phyloP scores from a whole-genome alignment of 2,888 invertebrate genomes.

The Zaprionus lineosus region DNA sequence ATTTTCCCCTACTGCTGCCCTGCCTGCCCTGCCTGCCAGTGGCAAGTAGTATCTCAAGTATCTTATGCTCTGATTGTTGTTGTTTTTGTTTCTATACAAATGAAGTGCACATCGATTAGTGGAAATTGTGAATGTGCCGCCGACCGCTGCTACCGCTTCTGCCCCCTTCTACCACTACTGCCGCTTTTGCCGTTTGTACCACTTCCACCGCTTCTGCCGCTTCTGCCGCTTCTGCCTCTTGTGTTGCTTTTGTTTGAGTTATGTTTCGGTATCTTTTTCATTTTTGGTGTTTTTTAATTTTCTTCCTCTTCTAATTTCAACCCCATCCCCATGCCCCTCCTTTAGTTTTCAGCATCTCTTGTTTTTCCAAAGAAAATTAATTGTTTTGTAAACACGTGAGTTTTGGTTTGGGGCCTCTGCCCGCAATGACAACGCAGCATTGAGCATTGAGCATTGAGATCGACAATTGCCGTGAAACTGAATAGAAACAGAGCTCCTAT shows the following conservation, averaged over 20 bases:
- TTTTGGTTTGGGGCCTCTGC: constrained; percentile 15
- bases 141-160: too few species aligned
- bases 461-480: constrained; percentile 49
- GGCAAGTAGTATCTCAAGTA: constrained; percentile 45
- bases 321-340: too few species aligned
- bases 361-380: constrained; percentile 71
- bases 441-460: too few species aligned
- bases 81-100: constrained; percentile 57
- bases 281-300: constrained; percentile 32
- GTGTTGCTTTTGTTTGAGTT: constrained; percentile 66
- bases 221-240: too few species aligned
- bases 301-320: constrained; percentile 1
- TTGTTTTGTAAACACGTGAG: constrained; percentile 74
- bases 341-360: constrained; percentile 33
- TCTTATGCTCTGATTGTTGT: constrained; percentile 37
- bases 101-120: constrained; percentile 74
- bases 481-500: constrained; percentile 39
- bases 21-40: constrained; percentile 39
- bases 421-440: constrained; percentile 50
- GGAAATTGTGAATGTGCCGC: too few species aligned
- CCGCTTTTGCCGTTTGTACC: too few species aligned
- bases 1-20: too few species aligned
- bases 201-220: too few species aligned
- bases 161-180: too few species aligned
- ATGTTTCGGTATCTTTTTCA: constrained; percentile 76